Base-by-base conservation (phyloP, 1,140 invertebrate genomes). In the Drosophila varians region DNA sequence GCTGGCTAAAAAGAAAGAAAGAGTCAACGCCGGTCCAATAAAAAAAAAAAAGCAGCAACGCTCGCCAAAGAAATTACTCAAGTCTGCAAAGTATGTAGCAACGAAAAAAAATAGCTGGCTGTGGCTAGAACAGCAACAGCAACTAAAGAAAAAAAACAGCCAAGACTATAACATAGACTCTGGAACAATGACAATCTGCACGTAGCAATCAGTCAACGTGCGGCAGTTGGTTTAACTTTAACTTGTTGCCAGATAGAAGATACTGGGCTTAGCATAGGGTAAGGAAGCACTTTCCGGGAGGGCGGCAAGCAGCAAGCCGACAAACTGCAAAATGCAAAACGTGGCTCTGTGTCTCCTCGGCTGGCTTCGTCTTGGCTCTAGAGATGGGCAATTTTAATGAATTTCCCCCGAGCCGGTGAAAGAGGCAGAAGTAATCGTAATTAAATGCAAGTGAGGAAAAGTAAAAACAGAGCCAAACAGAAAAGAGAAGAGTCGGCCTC, bases 151-250 rank as follows among this genome's bases (percentile, higher is more conserved):
- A 14, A 70, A 4, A 46, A 64, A 40, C 55, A 68, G 3, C 31
- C 49, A 49, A 45, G 58, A 12, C 52, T 49, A 73, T 53, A 83
- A 83, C 62, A 78, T 71, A 64, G 66, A 68, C 73, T 38, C 12
- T 38, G 36, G 80, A 80, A 86, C 80, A 86, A 86, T 89, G 84
- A 78, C 84, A 84, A 89, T 80, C 86, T 86, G 75, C 84, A 89
- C 68, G 84, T 79, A 84, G 76, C 76, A 89, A 89, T 84, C 79
- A 86, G 79, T 89, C 82, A 87, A 87, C 83, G 82, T 84, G 80
- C 76, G 82, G 83, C 83, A 87, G 82, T 82, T 82, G 83, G 82
- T 74, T 86, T 86, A 80, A 76, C 80, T 87, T 86, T 84, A 83
- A 79, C 79, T 79, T 84, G 79, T 83, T 84, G 80, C 79, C 75